Percentiles rank a stretch among this genome's conserved stretches.
These are phyloP conservation scores for Myrmecobius fasciatus DNA, from an alignment of 2,113 vertebrate genomes.

Conservation along the genomic window DNA sequence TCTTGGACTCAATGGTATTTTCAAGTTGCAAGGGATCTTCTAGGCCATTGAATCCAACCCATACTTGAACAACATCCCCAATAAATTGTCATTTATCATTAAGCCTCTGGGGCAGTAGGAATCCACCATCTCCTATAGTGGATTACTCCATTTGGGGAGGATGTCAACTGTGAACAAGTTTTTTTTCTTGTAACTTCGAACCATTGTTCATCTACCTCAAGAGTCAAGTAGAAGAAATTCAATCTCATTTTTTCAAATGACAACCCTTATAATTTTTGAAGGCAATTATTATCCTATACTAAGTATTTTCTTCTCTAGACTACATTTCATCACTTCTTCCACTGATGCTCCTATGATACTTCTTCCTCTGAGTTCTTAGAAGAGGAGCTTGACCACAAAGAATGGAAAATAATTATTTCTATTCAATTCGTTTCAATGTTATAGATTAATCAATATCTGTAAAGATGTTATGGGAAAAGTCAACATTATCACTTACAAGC, in stretches of 20 bases:
- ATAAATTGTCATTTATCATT: not conserved
- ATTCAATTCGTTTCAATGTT: not conserved
- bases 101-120: not conserved
- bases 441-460: conserved; percentile 23
- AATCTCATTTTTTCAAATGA: not conserved
- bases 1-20: not conserved
- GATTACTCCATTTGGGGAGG: not conserved
- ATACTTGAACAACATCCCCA: not conserved
- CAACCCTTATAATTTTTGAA: not conserved
- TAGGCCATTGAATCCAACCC: not conserved
- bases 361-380: not conserved
- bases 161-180: not conserved
- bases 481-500: not conserved
- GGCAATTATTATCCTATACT: not conserved
- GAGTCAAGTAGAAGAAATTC: not conserved
- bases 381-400: not conserved
- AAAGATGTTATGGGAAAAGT: conserved; percentile 22
- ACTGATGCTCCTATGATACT: not conserved
- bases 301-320: not conserved
- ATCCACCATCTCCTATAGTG: not conserved
- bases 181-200: not conserved
- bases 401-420: not conserved
- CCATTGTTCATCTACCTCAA: not conserved
- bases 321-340: not conserved
- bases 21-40: not conserved